These are phyloP conservation scores for Pontoporia blainvillei DNA, from an alignment of 2,113 vertebrate species.

Conservation along the genomic window DNA sequence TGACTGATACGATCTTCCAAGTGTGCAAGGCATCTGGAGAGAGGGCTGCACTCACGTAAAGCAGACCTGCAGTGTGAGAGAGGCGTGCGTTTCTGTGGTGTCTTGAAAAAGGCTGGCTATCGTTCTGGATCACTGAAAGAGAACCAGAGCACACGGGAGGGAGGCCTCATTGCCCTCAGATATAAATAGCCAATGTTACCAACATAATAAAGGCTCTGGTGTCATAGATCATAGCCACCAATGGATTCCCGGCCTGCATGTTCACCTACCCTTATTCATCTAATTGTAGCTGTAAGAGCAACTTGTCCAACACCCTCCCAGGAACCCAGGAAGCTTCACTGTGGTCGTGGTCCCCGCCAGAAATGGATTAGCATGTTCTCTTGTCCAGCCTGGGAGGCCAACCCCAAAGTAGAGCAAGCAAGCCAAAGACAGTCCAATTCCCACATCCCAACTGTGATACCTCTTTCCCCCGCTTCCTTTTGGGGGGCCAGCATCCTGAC, in stretches of 20 bases:
- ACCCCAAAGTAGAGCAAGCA: not conserved
- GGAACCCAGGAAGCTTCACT: not conserved
- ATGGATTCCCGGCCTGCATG: not conserved
- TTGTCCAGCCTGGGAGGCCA: not conserved
- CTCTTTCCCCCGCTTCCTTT: not conserved
- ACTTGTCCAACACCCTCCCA: not conserved
- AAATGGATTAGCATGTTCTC: not conserved
- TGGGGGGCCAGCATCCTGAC: not conserved
- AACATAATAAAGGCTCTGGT: not conserved
- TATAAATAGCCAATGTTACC: conserved; percentile 2
- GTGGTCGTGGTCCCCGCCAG: not conserved
- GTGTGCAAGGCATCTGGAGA: not conserved
- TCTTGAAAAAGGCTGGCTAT: not conserved
- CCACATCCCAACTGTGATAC: not conserved
- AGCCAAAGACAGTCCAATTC: not conserved
- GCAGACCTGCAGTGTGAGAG: not conserved
- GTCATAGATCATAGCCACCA: not conserved
- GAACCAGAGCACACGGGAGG: not conserved
- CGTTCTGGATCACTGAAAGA: not conserved
- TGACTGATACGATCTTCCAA: not conserved
- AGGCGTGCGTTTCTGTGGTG: accelerated
- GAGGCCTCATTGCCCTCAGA: not conserved
- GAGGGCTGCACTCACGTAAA: not conserved
- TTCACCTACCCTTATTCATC: not conserved
- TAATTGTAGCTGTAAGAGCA: not conserved